A percentile compares a stretch with the other conserved stretches of the same genome.
Evolutionary conservation across 2,888 invertebrate species (phyloP).

Genomic region (Crocallis elinguaria): DNA sequence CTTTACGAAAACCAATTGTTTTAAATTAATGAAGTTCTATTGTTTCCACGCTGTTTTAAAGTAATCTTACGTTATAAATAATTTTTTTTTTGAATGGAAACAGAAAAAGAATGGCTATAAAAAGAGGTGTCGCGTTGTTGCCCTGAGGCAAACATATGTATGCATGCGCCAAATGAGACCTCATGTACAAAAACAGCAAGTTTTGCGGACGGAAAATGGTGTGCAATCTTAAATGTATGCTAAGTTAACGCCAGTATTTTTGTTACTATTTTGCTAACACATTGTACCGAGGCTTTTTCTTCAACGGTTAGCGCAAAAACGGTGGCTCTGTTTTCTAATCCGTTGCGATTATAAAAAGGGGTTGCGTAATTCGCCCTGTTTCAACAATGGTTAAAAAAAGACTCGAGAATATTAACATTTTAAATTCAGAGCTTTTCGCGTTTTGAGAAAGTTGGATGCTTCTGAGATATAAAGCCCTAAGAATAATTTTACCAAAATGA

Average conservation of each 20-base stretch:
- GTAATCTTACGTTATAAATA: neutral
- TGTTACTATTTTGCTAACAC: slow-evolving; percentile 26
- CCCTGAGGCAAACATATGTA: slow-evolving; percentile 17
- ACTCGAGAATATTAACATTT: neutral
- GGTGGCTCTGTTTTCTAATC: slow-evolving; percentile 18
- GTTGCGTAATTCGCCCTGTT: neutral
- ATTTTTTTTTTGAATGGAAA: neutral
- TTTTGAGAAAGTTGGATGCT: neutral
- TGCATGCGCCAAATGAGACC: slow-evolving; percentile 28
- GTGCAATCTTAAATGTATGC: slow-evolving; percentile 36
- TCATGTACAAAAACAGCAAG: slow-evolving; percentile 25
- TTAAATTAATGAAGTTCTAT: neutral
- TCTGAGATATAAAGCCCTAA: too few relatives aligned
- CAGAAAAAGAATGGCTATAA: neutral
- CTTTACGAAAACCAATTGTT: neutral
- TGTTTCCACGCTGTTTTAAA: neutral
- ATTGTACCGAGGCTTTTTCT: slow-evolving; percentile 19
- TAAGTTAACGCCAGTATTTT: slow-evolving; percentile 31
- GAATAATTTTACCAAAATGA: too few relatives aligned
- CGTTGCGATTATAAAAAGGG: slow-evolving; percentile 9
- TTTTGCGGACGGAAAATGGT: slow-evolving; percentile 31
- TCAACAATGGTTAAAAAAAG: neutral
- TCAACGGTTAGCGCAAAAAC: slow-evolving; percentile 9
- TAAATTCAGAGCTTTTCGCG: neutral
- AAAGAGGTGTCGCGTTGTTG: slow-evolving; percentile 10